A percentile compares a stretch with the other conserved stretches of the same genome.
phyloP scores from a whole-genome alignment of 2,888 invertebrate species.

The Melanostoma mellinum region DNA sequence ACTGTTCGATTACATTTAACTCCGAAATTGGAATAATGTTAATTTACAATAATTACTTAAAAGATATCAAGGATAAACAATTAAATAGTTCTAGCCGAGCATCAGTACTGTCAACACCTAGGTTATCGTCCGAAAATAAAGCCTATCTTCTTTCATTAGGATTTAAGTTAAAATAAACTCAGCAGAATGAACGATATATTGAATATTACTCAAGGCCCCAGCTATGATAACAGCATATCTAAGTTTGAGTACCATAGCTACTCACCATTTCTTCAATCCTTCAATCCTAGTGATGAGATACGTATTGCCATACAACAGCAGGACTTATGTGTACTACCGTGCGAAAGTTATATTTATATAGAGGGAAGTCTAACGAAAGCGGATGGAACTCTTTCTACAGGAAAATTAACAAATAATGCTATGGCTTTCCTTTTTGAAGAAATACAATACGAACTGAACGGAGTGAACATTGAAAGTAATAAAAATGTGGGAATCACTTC shows the following conservation, averaged over 20 bases:
- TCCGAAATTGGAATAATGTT: slow-evolving; percentile 55
- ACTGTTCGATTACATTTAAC: slow-evolving; percentile 75
- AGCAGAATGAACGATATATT: slow-evolving; percentile 48
- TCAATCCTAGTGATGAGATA: slow-evolving; percentile 7
- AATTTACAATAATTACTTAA: slow-evolving; percentile 17
- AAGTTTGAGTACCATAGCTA: slow-evolving; percentile 74
- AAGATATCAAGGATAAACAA: neutral
- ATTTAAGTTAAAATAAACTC: neutral
- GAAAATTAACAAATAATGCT: slow-evolving; percentile 72
- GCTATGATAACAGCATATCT: slow-evolving; percentile 72
- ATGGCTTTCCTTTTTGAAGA: slow-evolving; percentile 75
- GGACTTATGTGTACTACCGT: neutral
- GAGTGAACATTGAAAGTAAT: slow-evolving; percentile 75
- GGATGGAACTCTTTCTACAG: slow-evolving; percentile 17
- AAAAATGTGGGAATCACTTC: slow-evolving; percentile 69
- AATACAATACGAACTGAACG: slow-evolving; percentile 77
- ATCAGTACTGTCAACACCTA: neutral
- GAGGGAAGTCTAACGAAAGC: slow-evolving; percentile 64
- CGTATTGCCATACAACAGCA: slow-evolving; percentile 20
- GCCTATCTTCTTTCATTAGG: slow-evolving; percentile 2
- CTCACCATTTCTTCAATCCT: slow-evolving; percentile 72
- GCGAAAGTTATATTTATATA: slow-evolving; percentile 75
- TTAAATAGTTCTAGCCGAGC: neutral
- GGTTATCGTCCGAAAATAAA: slow-evolving; percentile 3
- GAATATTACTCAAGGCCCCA: slow-evolving; percentile 24